Evolutionary conservation across 1,140 invertebrate species (phyloP), one percentile per base, ranked within the genome.

Genomic region (Lethrus apterus): DNA sequence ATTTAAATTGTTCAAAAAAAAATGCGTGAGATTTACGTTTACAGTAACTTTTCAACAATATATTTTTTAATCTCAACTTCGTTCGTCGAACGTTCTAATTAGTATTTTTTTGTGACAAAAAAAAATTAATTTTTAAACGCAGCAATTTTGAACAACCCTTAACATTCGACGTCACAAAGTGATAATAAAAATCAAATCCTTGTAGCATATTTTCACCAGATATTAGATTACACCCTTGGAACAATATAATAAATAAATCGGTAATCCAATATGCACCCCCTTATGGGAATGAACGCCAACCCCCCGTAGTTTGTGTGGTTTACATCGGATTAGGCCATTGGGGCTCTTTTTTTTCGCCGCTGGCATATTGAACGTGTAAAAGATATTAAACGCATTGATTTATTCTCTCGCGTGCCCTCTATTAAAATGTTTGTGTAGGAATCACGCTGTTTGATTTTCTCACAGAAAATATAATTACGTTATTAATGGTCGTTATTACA

Each of bases 241-340:
- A 55, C 55, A 58, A 56, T 55, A 52, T 51, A 55, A 60, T 58
- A 60, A 60, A 62, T 62, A 62, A 62, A 55, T 59, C 45, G 54
- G 57, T 58, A 62, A 62, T 62, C 54, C 57, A 58, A 60, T 62
- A 62, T 62, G 58, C 60, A 62, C 60, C 60, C 59, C 58, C 51
- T 40, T 43, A 53, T 51, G 51, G 50, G 55, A 54, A 51, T 50
- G 35, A 26, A 36, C 40, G 26, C 8, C 32, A 20, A 48, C 58
- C 56, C 52, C 59, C 52, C 42, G 56, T 52, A 51, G 55, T 56
- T 56, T 46, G 47, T 55, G 52, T 45, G 60, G 58, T 62, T 62
- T 60, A 62, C 60, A 60, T 42, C 58, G 46, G 60, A 60, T 62
- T 60, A 62, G 53, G 58, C 51, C 51, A n/a, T n/a, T 43, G 54